These are phyloP conservation scores for Scaptomyza flava DNA, from an alignment of 2,888 invertebrate species.

Conservation along the genomic window DNA sequence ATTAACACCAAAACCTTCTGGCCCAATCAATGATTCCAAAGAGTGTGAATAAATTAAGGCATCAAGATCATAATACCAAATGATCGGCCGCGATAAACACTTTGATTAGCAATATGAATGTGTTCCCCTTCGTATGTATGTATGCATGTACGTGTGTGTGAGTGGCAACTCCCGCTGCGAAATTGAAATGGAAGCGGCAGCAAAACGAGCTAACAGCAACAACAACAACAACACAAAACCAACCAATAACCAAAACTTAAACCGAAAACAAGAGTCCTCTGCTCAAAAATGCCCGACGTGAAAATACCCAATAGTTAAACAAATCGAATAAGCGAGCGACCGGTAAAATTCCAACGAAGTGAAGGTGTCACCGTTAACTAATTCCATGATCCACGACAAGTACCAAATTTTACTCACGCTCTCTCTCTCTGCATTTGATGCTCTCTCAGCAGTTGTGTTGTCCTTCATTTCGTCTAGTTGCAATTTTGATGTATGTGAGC, in stretches of 20 bases:
- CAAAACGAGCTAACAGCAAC: constrained; percentile 46
- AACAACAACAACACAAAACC: constrained; percentile 29
- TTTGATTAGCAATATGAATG: constrained; percentile 70
- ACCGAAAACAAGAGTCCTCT: neutral
- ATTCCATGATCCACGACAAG: neutral
- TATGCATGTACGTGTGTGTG: constrained; percentile 28
- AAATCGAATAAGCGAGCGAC: too few species aligned
- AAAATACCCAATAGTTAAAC: constrained; percentile 4
- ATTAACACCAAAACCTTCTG: constrained; percentile 61
- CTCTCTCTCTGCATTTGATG: neutral
- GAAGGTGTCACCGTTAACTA: neutral
- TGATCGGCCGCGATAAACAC: constrained; percentile 80
- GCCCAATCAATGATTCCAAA: constrained; percentile 25
- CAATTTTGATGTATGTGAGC: neutral
- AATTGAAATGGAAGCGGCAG: constrained; percentile 79
- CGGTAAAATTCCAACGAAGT: neutral
- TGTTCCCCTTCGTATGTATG: neutral
- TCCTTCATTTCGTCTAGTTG: neutral
- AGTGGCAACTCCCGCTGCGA: constrained; percentile 68
- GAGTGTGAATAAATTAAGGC: constrained; percentile 83
- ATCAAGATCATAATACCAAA: constrained; percentile 79
- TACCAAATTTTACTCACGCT: neutral
- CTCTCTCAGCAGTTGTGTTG: neutral
- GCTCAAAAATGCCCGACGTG: neutral
- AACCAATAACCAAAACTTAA: constrained; percentile 30